Evolutionary conservation across 2,113 vertebrate genomes (phyloP).

Genomic region (Scortum barcoo): DNA sequence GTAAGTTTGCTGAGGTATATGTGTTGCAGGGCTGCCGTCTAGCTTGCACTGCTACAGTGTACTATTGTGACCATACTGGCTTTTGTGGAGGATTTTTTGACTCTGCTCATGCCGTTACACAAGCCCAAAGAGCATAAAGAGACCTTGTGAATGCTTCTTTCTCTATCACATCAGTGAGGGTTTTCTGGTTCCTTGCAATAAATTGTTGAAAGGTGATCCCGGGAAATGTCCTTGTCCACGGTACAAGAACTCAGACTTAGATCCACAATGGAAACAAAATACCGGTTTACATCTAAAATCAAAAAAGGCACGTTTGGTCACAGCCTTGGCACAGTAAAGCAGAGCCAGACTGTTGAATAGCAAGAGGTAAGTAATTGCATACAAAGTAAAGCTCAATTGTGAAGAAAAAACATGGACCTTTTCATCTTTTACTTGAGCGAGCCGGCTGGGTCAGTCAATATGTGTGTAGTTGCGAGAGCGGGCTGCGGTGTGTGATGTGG

Average conservation of each 20-base stretch:
- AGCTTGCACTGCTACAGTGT: background rate
- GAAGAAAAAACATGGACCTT: background rate
- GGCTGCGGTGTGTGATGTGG: slow-evolving; percentile 16
- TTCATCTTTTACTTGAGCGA: slow-evolving; percentile 10
- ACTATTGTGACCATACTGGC: background rate
- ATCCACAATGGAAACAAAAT: background rate
- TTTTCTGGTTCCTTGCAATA: background rate
- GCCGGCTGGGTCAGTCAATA: slow-evolving; percentile 24
- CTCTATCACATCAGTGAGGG: background rate
- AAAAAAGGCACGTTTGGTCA: background rate
- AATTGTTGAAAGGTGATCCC: background rate
- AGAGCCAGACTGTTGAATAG: background rate
- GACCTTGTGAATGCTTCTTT: background rate
- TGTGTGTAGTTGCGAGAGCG: slow-evolving; percentile 27
- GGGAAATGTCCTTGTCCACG: background rate
- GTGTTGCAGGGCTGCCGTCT: background rate
- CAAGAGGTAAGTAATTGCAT: slow-evolving; percentile 11
- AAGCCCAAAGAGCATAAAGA: background rate
- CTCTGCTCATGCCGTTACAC: background rate
- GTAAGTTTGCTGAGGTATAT: background rate
- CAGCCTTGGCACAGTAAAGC: background rate
- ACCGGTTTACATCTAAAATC: background rate
- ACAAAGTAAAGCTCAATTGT: background rate
- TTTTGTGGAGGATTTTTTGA: background rate
- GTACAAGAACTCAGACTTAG: background rate